Percentiles rank a stretch among this genome's conserved stretches.
phyloP scores from a whole-genome alignment of 2,888 invertebrate genomes.

The Eumacrocentrus americanus region DNA sequence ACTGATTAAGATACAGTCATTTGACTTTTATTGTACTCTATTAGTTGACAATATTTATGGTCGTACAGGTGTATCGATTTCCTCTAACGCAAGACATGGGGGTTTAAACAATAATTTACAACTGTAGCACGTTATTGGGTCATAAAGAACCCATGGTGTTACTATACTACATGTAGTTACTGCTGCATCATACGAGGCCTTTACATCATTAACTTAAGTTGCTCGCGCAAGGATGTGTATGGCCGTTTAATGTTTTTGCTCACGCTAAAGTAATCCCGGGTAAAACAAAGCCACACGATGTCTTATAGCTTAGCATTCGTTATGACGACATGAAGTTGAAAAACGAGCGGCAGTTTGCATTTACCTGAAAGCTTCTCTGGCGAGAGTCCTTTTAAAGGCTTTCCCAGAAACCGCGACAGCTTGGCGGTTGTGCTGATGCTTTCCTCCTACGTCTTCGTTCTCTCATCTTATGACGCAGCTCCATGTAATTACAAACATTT shows the following conservation, averaged over 20 bases:
- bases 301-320: constrained; percentile 29
- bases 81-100: constrained; percentile 22
- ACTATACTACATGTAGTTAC: background rate
- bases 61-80: no score
- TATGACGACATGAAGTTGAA: constrained; percentile 29
- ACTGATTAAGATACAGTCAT: constrained; percentile 27
- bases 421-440: constrained; percentile 16
- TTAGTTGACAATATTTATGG: background rate
- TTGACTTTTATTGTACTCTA: background rate
- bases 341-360: constrained; percentile 32
- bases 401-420: constrained; percentile 9
- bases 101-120: constrained; percentile 54
- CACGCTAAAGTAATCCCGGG: constrained; percentile 9
- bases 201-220: background rate
- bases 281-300: constrained; percentile 15
- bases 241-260: background rate
- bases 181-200: constrained; percentile 20
- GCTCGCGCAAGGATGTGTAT: background rate
- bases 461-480: constrained; percentile 13
- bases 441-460: constrained; percentile 5
- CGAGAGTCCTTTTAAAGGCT: constrained; percentile 22
- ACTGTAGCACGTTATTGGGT: constrained; percentile 56
- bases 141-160: constrained; percentile 50
- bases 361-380: constrained; percentile 31
- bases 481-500: constrained; percentile 17